phyloP scores from a whole-genome alignment of 2,888 invertebrate genomes.

The Bellardia pandia region DNA sequence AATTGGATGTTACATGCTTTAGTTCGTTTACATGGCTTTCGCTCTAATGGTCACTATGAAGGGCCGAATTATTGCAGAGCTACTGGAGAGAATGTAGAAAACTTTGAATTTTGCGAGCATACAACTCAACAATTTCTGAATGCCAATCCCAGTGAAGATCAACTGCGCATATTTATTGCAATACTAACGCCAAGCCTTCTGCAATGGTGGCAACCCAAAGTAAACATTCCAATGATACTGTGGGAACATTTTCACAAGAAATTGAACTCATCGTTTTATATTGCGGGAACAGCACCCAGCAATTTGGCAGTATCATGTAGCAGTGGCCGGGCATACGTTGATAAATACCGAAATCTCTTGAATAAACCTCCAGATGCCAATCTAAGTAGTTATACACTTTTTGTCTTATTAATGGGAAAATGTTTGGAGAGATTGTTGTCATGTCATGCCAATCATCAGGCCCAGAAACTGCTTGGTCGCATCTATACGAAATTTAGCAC shows the following conservation, averaged over 20 bases:
- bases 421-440: conserved; percentile 76
- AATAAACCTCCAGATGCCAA: conserved; percentile 79
- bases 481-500: conserved; percentile 86
- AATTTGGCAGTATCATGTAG: conserved; percentile 82
- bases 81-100: conserved; percentile 78
- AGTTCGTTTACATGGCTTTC: conserved; percentile 83
- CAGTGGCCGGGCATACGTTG: conserved; percentile 81
- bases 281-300: conserved; percentile 84
- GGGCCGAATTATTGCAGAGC: conserved; percentile 62
- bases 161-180: conserved; percentile 84
- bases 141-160: conserved; percentile 84
- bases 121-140: conserved; percentile 84
- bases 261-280: conserved; percentile 85
- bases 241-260: conserved; percentile 87
- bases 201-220: conserved; percentile 85
- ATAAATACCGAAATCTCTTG: conserved; percentile 83
- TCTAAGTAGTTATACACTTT: conserved; percentile 85
- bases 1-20: conserved; percentile 85
- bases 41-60: conserved; percentile 79
- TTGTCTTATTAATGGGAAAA: conserved; percentile 84
- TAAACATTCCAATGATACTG: conserved; percentile 84
- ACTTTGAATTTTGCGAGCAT: conserved; percentile 84
- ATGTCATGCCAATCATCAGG: conserved; percentile 76
- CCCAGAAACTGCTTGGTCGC: conserved; percentile 85
- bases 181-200: conserved; percentile 83